Evolutionary conservation across 1,140 invertebrate species (phyloP), one percentile per base, ranked within the genome.

Genomic region (Drosophila sucinea): DNA sequence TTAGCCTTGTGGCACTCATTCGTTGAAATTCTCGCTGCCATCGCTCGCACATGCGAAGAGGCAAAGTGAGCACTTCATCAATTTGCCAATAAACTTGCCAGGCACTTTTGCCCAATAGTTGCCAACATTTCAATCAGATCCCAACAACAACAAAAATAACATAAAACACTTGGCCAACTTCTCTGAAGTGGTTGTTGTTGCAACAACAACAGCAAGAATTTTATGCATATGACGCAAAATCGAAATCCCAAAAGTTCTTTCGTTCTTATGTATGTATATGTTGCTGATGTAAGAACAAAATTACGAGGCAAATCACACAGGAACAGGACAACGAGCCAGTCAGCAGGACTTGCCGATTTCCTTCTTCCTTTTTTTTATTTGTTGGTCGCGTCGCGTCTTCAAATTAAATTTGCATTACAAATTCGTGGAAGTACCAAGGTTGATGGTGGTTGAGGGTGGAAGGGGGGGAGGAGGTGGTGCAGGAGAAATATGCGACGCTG

Each of bases 361-460:
- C 41, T 44, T 41, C 40, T n/a, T 41, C 5, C 32, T 17, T 23
- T 17, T 51, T 25, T 27, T 27, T 51, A 10, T n/a, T 51, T 47
- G 23, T 60, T 64, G 63, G 51, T 44, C 66, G 38, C 70, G 82
- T 79, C 83, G 81, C 75, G 83, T 77, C 84, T 80, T 51, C 77
- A 89, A 87, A 87, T 89, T 87, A 89, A 87, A 87, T 87, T 87
- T 87, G 84, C 84, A 87, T 87, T 89, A 89, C 84, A 87, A 87
- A 87, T 87, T 87, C 70, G 72, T 85, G 78, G 68, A 86, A 78
- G 74, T 47, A 60, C 29, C 71, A 60, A 54, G 61, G 27, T 40
- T 40, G 29, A 23, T 17, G 60, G 6, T 17, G 25, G 38, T n/a
- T 23, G 40, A 25, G 30, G 27, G 30, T 1, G 4, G 23, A 17